Evolutionary conservation across 1,140 invertebrate genomes (phyloP).

Genomic region (Drosophila littoralis): DNA sequence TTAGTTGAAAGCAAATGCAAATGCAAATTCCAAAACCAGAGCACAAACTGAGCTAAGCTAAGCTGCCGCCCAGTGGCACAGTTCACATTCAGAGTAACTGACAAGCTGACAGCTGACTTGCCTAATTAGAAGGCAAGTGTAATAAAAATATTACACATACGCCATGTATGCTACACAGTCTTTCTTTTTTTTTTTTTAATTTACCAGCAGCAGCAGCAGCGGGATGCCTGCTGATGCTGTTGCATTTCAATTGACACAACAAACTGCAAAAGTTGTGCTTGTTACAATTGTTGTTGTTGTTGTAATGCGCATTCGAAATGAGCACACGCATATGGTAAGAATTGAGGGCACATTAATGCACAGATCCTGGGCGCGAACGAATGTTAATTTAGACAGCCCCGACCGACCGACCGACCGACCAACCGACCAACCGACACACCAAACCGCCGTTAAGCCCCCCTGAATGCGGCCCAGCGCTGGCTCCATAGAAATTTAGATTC

Average conservation of each 20-base stretch:
- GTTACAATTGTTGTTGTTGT: slow-evolving; percentile 48
- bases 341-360: slow-evolving; percentile 80
- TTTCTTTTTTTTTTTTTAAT: slow-evolving; percentile 57
- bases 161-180: slow-evolving; percentile 56
- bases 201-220: slow-evolving; percentile 25
- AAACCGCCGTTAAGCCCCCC: not conserved
- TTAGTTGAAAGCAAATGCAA: slow-evolving; percentile 73
- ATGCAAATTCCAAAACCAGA: slow-evolving; percentile 9
- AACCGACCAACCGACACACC: not conserved
- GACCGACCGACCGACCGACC: slow-evolving; percentile 4
- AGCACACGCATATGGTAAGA: slow-evolving; percentile 75
- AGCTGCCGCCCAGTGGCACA: slow-evolving; percentile 33
- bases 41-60: not conserved
- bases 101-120: slow-evolving; percentile 75
- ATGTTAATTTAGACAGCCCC: slow-evolving; percentile 72
- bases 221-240: slow-evolving; percentile 24
- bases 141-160: slow-evolving; percentile 83
- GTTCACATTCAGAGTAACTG: slow-evolving; percentile 41
- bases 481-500: slow-evolving; percentile 69
- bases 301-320: slow-evolving; percentile 82
- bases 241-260: slow-evolving; percentile 78
- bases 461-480: no score
- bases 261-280: slow-evolving; percentile 45
- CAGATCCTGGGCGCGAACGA: slow-evolving; percentile 54
- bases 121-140: slow-evolving; percentile 79